These are phyloP conservation scores for Burhinus bistriatus DNA, from an alignment of 2,113 vertebrate genomes.

Conservation along the genomic window DNA sequence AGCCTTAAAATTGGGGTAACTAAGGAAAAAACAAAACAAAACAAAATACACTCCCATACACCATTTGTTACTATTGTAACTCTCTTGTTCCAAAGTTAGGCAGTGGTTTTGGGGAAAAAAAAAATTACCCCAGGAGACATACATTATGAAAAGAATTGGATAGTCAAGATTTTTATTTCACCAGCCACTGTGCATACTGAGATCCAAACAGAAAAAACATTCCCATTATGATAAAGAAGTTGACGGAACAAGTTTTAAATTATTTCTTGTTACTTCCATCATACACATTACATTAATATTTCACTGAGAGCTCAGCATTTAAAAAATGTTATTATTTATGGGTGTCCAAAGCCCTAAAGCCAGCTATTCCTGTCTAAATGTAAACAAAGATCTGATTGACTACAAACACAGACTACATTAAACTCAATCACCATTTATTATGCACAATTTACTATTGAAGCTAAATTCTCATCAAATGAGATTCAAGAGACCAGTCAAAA, in stretches of 20 bases:
- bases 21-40: background rate
- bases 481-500: background rate
- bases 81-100: background rate
- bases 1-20: background rate
- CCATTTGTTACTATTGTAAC: background rate
- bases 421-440: conserved; percentile 12
- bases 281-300: background rate
- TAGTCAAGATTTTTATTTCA: background rate
- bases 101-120: background rate
- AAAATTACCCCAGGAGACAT: background rate
- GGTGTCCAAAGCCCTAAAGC: background rate
- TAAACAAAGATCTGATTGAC: conserved; percentile 55
- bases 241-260: background rate
- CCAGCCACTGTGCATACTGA: background rate
- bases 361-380: background rate
- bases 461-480: conserved; percentile 12
- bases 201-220: background rate
- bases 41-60: background rate
- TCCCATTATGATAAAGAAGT: background rate
- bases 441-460: background rate
- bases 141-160: background rate
- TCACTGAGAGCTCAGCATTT: background rate
- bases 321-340: conserved; percentile 19
- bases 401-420: conserved; percentile 30
- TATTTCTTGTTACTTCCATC: background rate